Evolutionary conservation across 1,140 invertebrate genomes (phyloP).

Genomic region (Hyphantria cunea): DNA sequence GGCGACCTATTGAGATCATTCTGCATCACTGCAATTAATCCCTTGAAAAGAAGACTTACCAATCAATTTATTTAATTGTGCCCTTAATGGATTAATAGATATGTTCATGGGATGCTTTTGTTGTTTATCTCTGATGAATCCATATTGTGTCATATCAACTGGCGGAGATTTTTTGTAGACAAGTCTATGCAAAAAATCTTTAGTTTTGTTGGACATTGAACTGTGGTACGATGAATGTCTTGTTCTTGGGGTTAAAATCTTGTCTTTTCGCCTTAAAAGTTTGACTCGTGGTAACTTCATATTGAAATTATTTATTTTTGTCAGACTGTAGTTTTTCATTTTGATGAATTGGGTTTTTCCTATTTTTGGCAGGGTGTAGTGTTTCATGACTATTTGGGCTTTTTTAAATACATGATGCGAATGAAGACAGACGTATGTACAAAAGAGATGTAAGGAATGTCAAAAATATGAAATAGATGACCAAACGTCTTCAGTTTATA

Average conservation of each 20-base stretch:
- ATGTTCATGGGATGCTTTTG: constrained; percentile 35
- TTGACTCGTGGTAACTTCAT: not conserved
- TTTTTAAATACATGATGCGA: too few relatives aligned
- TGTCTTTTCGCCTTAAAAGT: not conserved
- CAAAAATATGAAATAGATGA: too few relatives aligned
- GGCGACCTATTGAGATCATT: too few relatives aligned
- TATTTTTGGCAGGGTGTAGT: not conserved
- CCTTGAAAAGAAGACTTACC: constrained; percentile 32
- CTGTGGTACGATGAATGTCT: not conserved
- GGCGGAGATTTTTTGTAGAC: constrained; percentile 41
- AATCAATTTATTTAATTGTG: constrained; percentile 40
- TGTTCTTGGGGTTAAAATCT: not conserved
- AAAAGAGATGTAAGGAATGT: too few relatives aligned
- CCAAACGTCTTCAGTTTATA: too few relatives aligned
- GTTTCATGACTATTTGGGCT: too few relatives aligned
- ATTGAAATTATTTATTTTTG: not conserved
- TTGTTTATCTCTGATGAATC: constrained; percentile 46
- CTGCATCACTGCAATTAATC: too few relatives aligned
- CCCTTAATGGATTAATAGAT: constrained; percentile 35
- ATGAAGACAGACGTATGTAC: too few relatives aligned
- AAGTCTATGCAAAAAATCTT: constrained; percentile 46
- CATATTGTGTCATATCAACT: constrained; percentile 48
- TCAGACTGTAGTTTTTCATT: not conserved
- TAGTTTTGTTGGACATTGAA: constrained; percentile 38
- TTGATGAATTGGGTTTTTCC: not conserved